Percentiles rank a stretch among this genome's conserved stretches.
phyloP scores from a whole-genome alignment of 2,888 invertebrate genomes.

The Drosophila testacea region DNA sequence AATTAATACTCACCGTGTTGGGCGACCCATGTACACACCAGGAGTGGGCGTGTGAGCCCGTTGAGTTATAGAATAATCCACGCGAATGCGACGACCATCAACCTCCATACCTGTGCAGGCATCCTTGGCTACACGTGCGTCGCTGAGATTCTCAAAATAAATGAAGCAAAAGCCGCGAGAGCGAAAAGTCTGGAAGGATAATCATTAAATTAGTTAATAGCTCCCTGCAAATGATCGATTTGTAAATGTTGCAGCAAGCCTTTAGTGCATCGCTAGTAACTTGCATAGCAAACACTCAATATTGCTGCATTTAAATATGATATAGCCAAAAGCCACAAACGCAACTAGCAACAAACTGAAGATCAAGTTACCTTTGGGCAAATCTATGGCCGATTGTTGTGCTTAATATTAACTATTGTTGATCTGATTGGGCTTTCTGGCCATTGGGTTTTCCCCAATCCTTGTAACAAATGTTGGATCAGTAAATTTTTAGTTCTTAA shows the following conservation, averaged over 20 bases:
- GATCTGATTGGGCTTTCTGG: too few species aligned
- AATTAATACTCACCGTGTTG: conserved; percentile 86
- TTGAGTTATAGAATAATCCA: conserved; percentile 98
- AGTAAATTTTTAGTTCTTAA: too few species aligned
- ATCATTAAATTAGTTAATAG: background rate
- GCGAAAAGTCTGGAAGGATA: conserved; percentile 90
- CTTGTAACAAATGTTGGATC: too few species aligned
- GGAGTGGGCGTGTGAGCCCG: conserved; percentile 98
- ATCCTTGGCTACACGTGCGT: conserved; percentile 97
- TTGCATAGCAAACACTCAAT: conserved; percentile 58
- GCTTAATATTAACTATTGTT: too few species aligned
- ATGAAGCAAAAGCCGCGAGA: conserved; percentile 99
- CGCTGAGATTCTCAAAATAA: conserved; percentile 94
- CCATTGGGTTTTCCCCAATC: too few species aligned
- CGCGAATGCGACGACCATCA: conserved; percentile 96
- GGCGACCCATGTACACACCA: conserved; percentile 98
- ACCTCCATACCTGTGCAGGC: conserved; percentile 97
- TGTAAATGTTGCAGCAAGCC: conserved; percentile 80
- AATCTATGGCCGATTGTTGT: conserved; percentile 14
- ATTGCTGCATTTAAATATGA: conserved; percentile 52
- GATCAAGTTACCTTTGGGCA: conserved; percentile 12
- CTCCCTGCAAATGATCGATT: background rate
- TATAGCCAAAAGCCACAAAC: conserved; percentile 52
- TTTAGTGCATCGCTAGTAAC: conserved; percentile 72
- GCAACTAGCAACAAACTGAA: conserved; percentile 8